Evolutionary conservation across 2,797 vertebrate species (phyloP), one percentile per base, ranked within the genome.

Genomic region (Aldrovandia affinis): DNA sequence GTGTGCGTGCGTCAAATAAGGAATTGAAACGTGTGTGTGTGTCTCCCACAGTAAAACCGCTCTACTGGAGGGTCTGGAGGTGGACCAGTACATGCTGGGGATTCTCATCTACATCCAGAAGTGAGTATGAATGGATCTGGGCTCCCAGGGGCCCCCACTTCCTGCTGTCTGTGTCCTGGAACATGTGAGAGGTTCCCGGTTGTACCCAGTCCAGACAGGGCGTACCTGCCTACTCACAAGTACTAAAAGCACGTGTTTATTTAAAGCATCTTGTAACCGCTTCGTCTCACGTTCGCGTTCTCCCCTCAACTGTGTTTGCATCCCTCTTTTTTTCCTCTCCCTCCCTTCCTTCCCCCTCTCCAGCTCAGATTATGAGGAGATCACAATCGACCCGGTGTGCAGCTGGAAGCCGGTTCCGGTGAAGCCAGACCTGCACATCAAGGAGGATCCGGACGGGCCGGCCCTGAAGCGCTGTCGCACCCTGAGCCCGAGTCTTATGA

Each of bases 81-180:
- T 99, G 78, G 98, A 99, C 91, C 98, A 99, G 92, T 99, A 99
- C 92, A 98, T 99, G 97, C 93, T 98, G 78, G 98, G 97, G 70
- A 97, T 98, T 55, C 95, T 99, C 20, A 96, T 98, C 89, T 98
- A 98, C 91, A 99, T 99, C 85, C 97, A 98, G 85, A 98, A 97
- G 98, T 99, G 88, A 95, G 96, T 91, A 47, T 30, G 0, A 1
- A 20, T 44, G 39, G 18, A 8, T n/a, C 39, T n/a, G 20, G 30
- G 50, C 28, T 14, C 47, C 6, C 14, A 50, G 36, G 22, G 47
- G 9, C 12, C 79, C 39, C 22, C 30, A 9, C 55, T 70, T 78
- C 77, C 10, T 68, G 63, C 30, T 30, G 3, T 10, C 4, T 65
- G 10, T 14, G 63, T 14, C 57, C 25, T 5, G 28, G 4, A 36